These are phyloP conservation scores for Gobionotothen gibberifrons DNA, from an alignment of 2,797 vertebrate genomes.

Conservation along the genomic window DNA sequence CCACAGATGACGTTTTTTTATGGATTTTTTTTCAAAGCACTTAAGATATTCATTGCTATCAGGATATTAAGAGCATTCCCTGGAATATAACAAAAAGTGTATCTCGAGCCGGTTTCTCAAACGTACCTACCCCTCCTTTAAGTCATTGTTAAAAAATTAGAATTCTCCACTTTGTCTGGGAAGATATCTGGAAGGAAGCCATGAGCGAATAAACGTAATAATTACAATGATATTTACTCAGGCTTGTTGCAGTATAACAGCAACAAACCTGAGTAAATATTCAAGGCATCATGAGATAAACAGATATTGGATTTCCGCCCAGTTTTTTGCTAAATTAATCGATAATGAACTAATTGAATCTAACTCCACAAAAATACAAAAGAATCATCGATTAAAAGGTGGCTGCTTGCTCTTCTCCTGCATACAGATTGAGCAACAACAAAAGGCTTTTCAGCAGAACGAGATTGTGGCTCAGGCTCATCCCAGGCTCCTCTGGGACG, in stretches of 20 bases:
- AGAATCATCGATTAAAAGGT: background rate
- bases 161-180: background rate
- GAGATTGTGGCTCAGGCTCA: constrained; percentile 63
- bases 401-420: constrained; percentile 29
- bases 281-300: background rate
- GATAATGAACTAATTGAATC: constrained; percentile 7
- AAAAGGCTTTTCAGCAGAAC: constrained; percentile 72
- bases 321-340: constrained; percentile 1
- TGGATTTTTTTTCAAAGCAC: too few relatives aligned
- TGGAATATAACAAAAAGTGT: too few relatives aligned
- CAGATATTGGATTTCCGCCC: background rate
- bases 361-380: constrained; percentile 8
- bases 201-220: background rate
- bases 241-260: background rate
- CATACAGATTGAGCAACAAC: constrained; percentile 71
- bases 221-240: background rate
- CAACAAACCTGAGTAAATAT: too few relatives aligned
- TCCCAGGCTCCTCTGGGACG: constrained; percentile 65
- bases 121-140: too few relatives aligned
- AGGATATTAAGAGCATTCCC: too few relatives aligned
- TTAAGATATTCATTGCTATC: too few relatives aligned
- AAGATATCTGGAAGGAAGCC: background rate
- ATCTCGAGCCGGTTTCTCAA: too few relatives aligned
- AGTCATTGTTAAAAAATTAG: too few relatives aligned
- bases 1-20: too few relatives aligned